Evolutionary conservation across 2,888 invertebrate species (phyloP).

Genomic region (Drosophila nigricruria): DNA sequence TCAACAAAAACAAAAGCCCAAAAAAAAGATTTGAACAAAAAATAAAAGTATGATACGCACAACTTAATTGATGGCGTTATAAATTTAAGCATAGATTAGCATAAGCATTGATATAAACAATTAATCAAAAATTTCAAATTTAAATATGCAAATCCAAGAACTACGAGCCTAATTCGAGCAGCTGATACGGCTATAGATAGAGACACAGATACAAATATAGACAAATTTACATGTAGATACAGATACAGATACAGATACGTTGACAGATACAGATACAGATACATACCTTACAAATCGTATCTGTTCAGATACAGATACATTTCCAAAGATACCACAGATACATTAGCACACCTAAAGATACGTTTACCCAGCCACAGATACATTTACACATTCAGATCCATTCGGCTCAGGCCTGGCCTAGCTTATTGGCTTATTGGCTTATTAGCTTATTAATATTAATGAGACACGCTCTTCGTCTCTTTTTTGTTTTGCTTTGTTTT

Average conservation of each 20-base stretch:
- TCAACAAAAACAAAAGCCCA: constrained; percentile 16
- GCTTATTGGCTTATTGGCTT: constrained; percentile 23
- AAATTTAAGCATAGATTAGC: constrained; percentile 50
- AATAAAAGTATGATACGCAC: constrained; percentile 57
- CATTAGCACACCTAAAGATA: neutral
- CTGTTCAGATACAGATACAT: neutral
- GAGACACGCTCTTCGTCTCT: constrained; percentile 55
- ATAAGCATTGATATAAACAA: constrained; percentile 45
- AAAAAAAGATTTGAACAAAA: constrained; percentile 23
- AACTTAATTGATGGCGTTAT: constrained; percentile 73
- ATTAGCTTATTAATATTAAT: constrained; percentile 72
- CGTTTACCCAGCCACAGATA: neutral
- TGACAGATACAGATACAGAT: constrained; percentile 3
- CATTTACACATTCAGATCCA: constrained; percentile 18
- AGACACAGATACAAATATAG: neutral
- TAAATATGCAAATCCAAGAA: neutral
- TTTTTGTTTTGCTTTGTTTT: constrained; percentile 13
- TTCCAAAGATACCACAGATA: neutral
- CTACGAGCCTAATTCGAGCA: neutral
- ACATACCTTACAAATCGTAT: neutral
- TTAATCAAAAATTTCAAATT: constrained; percentile 53
- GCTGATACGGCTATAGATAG: neutral
- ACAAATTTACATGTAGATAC: neutral
- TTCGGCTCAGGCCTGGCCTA: constrained; percentile 14
- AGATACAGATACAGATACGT: neutral